Evolutionary conservation across 2,888 invertebrate genomes (phyloP).

Genomic region (Ochropleura plecta): DNA sequence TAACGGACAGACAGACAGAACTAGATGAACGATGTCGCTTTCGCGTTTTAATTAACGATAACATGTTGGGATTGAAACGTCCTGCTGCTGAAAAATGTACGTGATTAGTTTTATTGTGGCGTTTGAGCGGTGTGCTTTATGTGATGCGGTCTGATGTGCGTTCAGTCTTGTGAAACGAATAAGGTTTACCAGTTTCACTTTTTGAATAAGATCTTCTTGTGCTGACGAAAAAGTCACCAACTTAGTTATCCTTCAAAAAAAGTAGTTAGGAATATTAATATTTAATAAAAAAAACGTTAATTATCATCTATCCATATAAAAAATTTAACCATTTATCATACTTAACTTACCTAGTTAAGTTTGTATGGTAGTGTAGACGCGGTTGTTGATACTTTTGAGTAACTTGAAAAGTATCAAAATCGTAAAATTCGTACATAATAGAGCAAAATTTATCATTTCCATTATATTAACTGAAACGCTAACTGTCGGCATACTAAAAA

Average conservation of each 20-base stretch:
- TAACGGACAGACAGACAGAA: conserved; percentile 72
- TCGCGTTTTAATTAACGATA: conserved; percentile 86
- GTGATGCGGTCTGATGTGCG: conserved; percentile 49
- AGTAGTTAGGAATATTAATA: background rate
- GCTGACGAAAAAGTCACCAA: background rate
- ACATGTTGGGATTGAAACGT: conserved; percentile 81
- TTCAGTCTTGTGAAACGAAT: conserved; percentile 34
- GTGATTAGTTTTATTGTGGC: conserved; percentile 72
- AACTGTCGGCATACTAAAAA: conserved; percentile 81
- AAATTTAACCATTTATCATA: background rate
- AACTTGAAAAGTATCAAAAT: background rate
- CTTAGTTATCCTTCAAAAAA: background rate
- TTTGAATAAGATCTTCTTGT: background rate
- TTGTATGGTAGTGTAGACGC: background rate
- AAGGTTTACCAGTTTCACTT: background rate
- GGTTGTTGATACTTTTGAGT: background rate
- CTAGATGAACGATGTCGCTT: conserved; percentile 87
- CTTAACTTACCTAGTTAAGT: background rate
- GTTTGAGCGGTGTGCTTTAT: conserved; percentile 56
- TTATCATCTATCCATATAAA: background rate
- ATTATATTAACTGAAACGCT: conserved; percentile 57
- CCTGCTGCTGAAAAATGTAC: conserved; percentile 74
- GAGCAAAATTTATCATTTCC: conserved; percentile 14
- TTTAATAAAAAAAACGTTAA: too few relatives aligned
- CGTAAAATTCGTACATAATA: conserved; percentile 21